Evolutionary conservation across 2,797 vertebrate species (phyloP).

Genomic region (Girardinus metallicus): DNA sequence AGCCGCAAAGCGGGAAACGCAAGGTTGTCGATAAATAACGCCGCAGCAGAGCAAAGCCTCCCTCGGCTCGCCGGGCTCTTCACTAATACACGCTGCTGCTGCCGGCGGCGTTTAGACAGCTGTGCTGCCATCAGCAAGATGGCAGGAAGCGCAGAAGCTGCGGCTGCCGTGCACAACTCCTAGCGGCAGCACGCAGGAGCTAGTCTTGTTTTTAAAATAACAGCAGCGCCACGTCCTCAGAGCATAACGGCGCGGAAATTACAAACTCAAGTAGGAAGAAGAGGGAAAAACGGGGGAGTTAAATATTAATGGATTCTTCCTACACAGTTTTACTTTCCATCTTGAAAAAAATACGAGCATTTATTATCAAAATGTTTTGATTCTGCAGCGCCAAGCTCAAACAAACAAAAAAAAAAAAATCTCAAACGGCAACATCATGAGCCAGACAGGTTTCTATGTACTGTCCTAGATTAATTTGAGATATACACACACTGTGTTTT

Average conservation of each 20-base stretch:
- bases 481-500: not conserved
- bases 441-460: not conserved
- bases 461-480: not conserved
- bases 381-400: not conserved
- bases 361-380: not conserved
- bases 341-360: not conserved
- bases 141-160: conserved; percentile 44
- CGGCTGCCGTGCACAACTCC: conserved; percentile 20
- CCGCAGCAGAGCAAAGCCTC: not conserved
- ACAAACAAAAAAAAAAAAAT: not conserved
- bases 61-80: conserved; percentile 40
- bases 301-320: not conserved
- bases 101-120: conserved; percentile 51
- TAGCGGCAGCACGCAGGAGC: conserved; percentile 19
- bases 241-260: not conserved
- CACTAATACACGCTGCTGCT: conserved; percentile 62
- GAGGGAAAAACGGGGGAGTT: not conserved
- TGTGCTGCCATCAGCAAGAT: conserved; percentile 46
- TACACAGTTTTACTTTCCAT: not conserved
- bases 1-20: conserved; percentile 10
- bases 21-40: conserved; percentile 32
- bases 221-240: not conserved
- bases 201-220: conserved; percentile 23
- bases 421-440: not conserved
- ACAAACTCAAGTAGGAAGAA: not conserved